Evolutionary conservation across 2,113 vertebrate species (phyloP).

Genomic region (Poecile atricapillus): DNA sequence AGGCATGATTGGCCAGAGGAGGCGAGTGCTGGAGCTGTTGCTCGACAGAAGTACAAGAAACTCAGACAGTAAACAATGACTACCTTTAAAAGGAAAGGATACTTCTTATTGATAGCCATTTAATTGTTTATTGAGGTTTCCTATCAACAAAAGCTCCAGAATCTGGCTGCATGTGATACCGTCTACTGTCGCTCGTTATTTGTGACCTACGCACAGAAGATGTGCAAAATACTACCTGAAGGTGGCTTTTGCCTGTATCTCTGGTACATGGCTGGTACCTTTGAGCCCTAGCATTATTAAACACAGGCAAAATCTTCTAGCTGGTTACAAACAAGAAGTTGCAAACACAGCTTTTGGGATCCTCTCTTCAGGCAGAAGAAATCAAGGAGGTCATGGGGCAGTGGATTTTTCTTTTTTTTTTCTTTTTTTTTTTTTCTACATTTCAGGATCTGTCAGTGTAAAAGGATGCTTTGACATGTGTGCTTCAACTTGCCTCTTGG

Average conservation of each 20-base stretch:
- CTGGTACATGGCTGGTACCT: neutral
- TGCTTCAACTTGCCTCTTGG: neutral
- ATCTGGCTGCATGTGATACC: neutral
- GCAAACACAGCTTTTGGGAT: neutral
- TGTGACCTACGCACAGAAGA: neutral
- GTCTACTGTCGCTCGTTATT: neutral
- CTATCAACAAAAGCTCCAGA: neutral
- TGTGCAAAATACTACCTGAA: neutral
- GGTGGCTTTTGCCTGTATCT: neutral
- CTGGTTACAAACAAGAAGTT: neutral
- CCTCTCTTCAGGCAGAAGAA: neutral
- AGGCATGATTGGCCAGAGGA: neutral
- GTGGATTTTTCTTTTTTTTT: neutral
- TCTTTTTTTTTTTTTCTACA: neutral
- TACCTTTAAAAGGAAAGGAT: constrained; percentile 12
- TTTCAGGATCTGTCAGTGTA: neutral
- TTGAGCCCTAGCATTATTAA: neutral
- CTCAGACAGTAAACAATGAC: neutral
- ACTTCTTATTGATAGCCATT: neutral
- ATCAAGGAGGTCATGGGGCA: neutral
- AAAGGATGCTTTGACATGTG: neutral
- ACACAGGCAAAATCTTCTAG: neutral
- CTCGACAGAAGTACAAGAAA: neutral
- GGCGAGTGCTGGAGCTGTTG: neutral
- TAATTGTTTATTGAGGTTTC: constrained; percentile 1